Base-by-base conservation (phyloP, 2,797 vertebrate species). In the Poeciliopsis infans region DNA sequence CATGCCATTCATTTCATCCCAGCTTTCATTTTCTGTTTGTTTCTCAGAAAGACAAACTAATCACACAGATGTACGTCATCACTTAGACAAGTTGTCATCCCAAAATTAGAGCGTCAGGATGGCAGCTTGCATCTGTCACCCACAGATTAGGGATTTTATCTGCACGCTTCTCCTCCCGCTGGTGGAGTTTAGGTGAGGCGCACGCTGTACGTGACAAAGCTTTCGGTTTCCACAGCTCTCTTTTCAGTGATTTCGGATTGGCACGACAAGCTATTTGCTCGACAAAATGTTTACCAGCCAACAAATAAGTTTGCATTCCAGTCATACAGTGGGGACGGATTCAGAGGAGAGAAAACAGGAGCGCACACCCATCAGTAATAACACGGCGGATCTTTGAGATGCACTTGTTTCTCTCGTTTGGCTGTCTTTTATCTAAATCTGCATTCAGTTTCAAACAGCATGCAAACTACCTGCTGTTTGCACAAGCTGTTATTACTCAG, bases 1-100 rank as follows among this genome's bases (percentile, higher is more conserved):
- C 72, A 82, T 74, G 83, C 79, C 80, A 25, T 12, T 61, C 81
- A 70, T 89, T 85, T 89, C 85, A 79, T 68, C 79, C 49, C 0
- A 85, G 82, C 85, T 91, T 92, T 87, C 79, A 92, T 94, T 91
- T 92, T 92, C 89, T 87, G 89, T 86, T 84, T 82, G 87, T 86
- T 85, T 80, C 77, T 23, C 72, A 16, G 75, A 75, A 86, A 80
- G 83, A 85, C 90, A 69, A 88, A 89, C 87, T 88, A 89, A 91
- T 92, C 86, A 86, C 47, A 85, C 10, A 1, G 43, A 81, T n/a
- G 45, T 13, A 68, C 73, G 80, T 82, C 81, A 78, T 75, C 84
- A 61, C 81, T 89, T 88, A 85, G 91, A 92, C 88, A 85, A 75
- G 86, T 74, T 87, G 89, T 87, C 88, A 64, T 79, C 74, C 59